Evolutionary conservation across 2,888 invertebrate species (phyloP).

Genomic region (Asteroscopus sphinx): DNA sequence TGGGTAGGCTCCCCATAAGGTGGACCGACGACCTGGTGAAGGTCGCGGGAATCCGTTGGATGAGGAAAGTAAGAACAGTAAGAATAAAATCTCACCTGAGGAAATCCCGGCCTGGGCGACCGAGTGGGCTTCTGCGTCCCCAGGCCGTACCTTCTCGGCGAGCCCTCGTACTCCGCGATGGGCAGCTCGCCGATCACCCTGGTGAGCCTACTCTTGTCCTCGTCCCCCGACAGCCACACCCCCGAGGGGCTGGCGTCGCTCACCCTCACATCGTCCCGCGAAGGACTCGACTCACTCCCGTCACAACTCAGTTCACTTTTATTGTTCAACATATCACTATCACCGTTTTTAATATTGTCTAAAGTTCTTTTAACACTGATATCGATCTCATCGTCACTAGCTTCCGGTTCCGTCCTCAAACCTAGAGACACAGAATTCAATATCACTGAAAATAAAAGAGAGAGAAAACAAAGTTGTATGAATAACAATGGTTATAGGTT

Average conservation of each 20-base stretch:
- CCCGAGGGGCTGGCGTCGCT: slow-evolving; percentile 80
- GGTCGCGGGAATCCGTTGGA: too few species aligned
- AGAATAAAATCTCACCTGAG: slow-evolving; percentile 88
- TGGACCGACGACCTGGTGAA: too few species aligned
- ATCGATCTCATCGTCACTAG: slow-evolving; percentile 87
- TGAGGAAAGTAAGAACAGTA: too few species aligned
- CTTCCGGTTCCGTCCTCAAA: slow-evolving; percentile 88
- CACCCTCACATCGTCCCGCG: slow-evolving; percentile 75
- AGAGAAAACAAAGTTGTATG: slow-evolving; percentile 72
- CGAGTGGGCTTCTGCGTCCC: slow-evolving; percentile 93
- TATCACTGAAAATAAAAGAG: slow-evolving; percentile 88
- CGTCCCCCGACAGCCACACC: slow-evolving; percentile 79
- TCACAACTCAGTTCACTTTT: slow-evolving; percentile 81
- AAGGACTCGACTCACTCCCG: slow-evolving; percentile 78
- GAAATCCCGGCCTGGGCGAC: slow-evolving; percentile 96
- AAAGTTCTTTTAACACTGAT: slow-evolving; percentile 87
- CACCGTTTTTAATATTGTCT: slow-evolving; percentile 88
- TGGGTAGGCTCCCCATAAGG: too few species aligned
- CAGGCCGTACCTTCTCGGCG: slow-evolving; percentile 95
- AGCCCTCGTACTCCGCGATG: slow-evolving; percentile 98
- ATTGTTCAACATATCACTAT: slow-evolving; percentile 86
- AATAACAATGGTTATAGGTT: slow-evolving; percentile 67
- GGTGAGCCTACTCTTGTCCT: slow-evolving; percentile 86
- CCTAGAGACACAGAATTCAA: slow-evolving; percentile 89
- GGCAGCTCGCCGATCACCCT: slow-evolving; percentile 95